Evolutionary conservation across 2,113 vertebrate genomes (phyloP).

Genomic region (Noturus placidus): DNA sequence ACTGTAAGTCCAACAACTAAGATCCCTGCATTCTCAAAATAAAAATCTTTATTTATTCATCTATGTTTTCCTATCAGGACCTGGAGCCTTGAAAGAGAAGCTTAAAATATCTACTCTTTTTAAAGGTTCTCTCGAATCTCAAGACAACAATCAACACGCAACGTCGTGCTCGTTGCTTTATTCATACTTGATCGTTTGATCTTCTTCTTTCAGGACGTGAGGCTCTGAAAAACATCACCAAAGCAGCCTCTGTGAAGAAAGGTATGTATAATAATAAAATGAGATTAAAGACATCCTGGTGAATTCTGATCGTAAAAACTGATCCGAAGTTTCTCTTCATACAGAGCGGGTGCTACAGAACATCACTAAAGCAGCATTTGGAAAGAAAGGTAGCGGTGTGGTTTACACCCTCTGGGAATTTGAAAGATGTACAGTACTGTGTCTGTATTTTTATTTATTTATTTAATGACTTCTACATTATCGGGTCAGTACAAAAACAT

Average conservation of each 20-base stretch:
- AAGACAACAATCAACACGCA: background rate
- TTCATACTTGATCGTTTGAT: background rate
- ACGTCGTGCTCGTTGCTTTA: background rate
- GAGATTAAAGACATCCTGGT: background rate
- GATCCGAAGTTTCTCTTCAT: background rate
- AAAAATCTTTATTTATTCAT: background rate
- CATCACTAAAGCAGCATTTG: slow-evolving; percentile 41
- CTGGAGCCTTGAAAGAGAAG: slow-evolving; percentile 53
- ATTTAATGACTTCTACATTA: too few relatives aligned
- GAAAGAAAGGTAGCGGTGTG: slow-evolving; percentile 53
- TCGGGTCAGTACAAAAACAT: too few relatives aligned
- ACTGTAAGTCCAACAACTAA: background rate
- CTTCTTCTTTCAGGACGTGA: slow-evolving; percentile 40
- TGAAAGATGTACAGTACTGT: background rate
- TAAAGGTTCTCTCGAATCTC: slow-evolving; percentile 54
- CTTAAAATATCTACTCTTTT: slow-evolving; percentile 50
- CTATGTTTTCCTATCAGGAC: slow-evolving; percentile 47
- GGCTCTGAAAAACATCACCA: slow-evolving; percentile 58
- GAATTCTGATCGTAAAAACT: background rate
- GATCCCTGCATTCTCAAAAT: background rate
- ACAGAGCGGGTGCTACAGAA: slow-evolving; percentile 47
- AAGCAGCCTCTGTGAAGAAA: slow-evolving; percentile 55
- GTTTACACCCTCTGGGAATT: background rate
- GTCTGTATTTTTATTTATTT: too few relatives aligned
- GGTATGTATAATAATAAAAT: slow-evolving; percentile 38